Evolutionary conservation across 1,140 invertebrate genomes (phyloP), one percentile per base, ranked within the genome.

Genomic region (Caerostris darwini): DNA sequence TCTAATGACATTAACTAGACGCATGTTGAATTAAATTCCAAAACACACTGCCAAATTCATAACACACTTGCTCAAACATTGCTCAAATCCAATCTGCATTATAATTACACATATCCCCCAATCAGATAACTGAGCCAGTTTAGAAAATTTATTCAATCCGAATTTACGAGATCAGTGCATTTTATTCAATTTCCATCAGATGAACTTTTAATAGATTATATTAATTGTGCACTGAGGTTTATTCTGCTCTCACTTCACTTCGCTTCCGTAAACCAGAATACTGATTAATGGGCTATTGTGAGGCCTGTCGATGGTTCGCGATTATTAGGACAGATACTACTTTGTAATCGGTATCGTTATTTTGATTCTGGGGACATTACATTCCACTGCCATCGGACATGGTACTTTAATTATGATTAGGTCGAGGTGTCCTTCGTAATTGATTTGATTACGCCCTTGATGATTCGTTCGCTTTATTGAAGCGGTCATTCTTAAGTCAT

Each of bases 241-340:
- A 50, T 71, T 71, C 69, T 71, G 34, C 0, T 4, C 34, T 71
- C 69, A 71, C 8, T 34, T 71, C 69, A 34, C 19, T 71, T 71
- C 69, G 10, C 34, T 71, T 71, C 19, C 69, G 19, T 71, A 34
- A 0, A 34, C 69, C 69, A 71, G 69, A 5, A 50, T 71, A 10
- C 34, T 71, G 69, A 71, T 71, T 71, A 71, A 71, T 71, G 69
- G 34, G 34, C 34, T 34, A 34, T 34, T 34, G 34, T 2, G 34
- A 71, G 69, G 34, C 69, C 69, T 71, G n/a, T 34, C 19, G 34
- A 34, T 34, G 0, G 34, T 34, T 34, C 7, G 7, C 7, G 69
- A 71, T 71, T 71, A 71, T 71, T 71, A 71, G 34, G 50, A 71
- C 69, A 8, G 69, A 71, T 71, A 71, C 69, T 50, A 50, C 69